Evolutionary conservation across 2,113 vertebrate species (phyloP).

Genomic region (Collichthys lucidus): DNA sequence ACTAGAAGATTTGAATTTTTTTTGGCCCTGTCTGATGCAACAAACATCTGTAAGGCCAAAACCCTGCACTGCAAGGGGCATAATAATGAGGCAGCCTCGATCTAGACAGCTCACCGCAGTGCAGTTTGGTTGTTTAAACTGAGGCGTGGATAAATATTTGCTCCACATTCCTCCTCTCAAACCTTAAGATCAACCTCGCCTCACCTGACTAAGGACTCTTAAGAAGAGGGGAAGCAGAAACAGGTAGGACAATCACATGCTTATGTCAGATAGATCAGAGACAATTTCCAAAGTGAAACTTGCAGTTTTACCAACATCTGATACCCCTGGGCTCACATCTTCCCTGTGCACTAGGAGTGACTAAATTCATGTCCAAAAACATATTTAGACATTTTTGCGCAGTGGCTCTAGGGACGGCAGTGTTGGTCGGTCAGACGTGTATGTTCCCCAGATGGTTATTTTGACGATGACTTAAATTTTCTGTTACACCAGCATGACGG

Average conservation of each 20-base stretch:
- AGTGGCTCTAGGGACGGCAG: too few species aligned
- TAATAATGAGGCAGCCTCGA: slow-evolving; percentile 56
- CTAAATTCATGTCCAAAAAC: background rate
- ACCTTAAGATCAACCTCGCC: slow-evolving; percentile 6
- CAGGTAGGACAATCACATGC: slow-evolving; percentile 13
- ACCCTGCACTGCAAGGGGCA: slow-evolving; percentile 39
- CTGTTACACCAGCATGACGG: too few species aligned
- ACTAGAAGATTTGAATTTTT: slow-evolving; percentile 14
- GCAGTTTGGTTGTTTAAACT: slow-evolving; percentile 47
- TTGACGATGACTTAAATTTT: background rate
- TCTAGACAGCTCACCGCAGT: slow-evolving; percentile 37
- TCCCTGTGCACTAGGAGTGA: background rate
- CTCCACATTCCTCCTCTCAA: slow-evolving; percentile 25
- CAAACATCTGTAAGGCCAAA: slow-evolving; percentile 50
- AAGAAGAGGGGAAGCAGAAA: background rate
- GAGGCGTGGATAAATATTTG: slow-evolving; percentile 39
- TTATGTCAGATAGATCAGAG: slow-evolving; percentile 4
- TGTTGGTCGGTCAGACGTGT: background rate
- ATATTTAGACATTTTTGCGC: background rate
- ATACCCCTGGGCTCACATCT: background rate
- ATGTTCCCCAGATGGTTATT: too few species aligned
- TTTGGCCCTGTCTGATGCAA: slow-evolving; percentile 50
- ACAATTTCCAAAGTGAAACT: background rate
- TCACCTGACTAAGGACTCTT: slow-evolving; percentile 26
- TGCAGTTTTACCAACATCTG: background rate